Evolutionary conservation across 2,113 vertebrate genomes (phyloP).

Genomic region (Sinocyclocheilus maitianheensis): DNA sequence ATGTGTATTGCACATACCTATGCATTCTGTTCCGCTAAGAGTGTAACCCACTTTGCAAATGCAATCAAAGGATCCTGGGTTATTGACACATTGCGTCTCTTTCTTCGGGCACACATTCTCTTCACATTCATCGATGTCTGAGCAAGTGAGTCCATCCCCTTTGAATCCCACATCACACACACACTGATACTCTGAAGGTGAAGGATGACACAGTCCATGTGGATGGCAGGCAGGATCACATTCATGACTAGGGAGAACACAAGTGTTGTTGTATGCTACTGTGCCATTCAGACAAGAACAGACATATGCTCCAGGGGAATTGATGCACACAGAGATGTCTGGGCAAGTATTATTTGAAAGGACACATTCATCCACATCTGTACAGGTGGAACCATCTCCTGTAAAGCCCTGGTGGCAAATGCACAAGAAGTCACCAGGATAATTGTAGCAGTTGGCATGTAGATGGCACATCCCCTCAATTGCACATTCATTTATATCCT

Average conservation of each 20-base stretch:
- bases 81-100: conserved; percentile 75
- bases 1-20: conserved; percentile 62
- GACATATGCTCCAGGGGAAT: conserved; percentile 76
- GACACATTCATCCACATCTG: conserved; percentile 76
- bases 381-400: conserved; percentile 74
- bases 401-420: conserved; percentile 74
- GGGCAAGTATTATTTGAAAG: conserved; percentile 69
- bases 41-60: conserved; percentile 74
- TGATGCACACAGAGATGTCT: conserved; percentile 71
- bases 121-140: conserved; percentile 78
- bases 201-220: conserved; percentile 75
- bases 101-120: conserved; percentile 71
- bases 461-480: conserved; percentile 62
- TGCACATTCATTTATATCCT: conserved; percentile 77
- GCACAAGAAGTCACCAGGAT: conserved; percentile 73
- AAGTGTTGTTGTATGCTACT: conserved; percentile 68
- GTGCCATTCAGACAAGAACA: conserved; percentile 82
- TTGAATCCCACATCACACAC: conserved; percentile 78
- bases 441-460: conserved; percentile 71
- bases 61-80: conserved; percentile 75
- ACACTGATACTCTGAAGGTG: conserved; percentile 73
- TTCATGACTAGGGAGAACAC: conserved; percentile 64
- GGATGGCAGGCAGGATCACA: conserved; percentile 74
- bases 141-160: conserved; percentile 72
- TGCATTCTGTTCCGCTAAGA: conserved; percentile 67